Percentiles rank a stretch among this genome's conserved stretches.
phyloP scores from a whole-genome alignment of 2,113 vertebrate species.

The Pardalotus punctatus region DNA sequence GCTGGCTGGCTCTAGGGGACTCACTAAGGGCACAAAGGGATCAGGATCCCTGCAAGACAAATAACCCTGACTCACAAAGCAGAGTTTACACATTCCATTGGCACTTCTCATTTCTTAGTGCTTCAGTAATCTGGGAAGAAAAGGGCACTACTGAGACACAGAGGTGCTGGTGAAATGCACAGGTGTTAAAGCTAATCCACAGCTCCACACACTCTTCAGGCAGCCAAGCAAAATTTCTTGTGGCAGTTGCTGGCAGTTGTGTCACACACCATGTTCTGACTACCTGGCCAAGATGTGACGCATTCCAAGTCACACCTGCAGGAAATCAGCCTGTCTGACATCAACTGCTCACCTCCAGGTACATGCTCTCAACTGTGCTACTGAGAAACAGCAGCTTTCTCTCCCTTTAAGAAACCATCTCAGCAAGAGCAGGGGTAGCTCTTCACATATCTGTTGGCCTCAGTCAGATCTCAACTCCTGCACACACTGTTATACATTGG shows the following conservation, averaged over 20 bases:
- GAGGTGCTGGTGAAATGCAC: neutral
- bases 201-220: neutral
- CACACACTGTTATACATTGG: neutral
- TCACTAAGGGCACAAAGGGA: neutral
- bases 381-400: neutral
- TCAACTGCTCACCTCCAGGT: neutral
- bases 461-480: neutral
- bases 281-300: fast-evolving
- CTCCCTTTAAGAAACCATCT: neutral
- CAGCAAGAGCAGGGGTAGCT: neutral
- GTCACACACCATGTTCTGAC: neutral
- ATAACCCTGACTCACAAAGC: neutral
- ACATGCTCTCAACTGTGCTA: neutral
- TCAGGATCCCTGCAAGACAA: neutral
- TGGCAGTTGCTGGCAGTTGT: neutral
- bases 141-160: neutral
- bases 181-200: neutral
- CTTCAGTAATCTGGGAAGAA: neutral
- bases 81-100: neutral
- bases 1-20: neutral
- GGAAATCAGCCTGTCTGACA: neutral
- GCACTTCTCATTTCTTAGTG: neutral
- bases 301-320: neutral
- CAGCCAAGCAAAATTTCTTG: neutral
- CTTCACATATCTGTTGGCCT: neutral